A percentile compares a stretch with the other conserved stretches of the same genome.
Conservation (phyloP, 2,888 invertebrate species). For the Sinohyriopsis cumingii region DNA sequence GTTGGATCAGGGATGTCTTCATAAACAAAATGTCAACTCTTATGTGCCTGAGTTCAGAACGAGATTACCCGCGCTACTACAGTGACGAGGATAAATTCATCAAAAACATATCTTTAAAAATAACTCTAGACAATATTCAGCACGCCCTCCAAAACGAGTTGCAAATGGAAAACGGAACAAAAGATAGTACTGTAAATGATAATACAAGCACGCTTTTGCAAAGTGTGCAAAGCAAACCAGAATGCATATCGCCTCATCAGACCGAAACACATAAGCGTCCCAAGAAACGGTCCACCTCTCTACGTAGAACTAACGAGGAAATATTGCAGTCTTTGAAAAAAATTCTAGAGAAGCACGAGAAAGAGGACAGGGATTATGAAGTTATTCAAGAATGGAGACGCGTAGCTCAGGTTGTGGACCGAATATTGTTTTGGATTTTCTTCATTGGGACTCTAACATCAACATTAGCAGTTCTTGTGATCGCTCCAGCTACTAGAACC, state of each 20-base stretch:
- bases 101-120: constrained; percentile 65
- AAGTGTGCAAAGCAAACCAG: no score
- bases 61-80: constrained; percentile 16
- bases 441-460: constrained; percentile 74
- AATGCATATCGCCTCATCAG: neutral
- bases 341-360: constrained; percentile 74
- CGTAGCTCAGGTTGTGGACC: constrained; percentile 75
- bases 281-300: constrained; percentile 23
- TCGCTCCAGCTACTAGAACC: constrained; percentile 69
- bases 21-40: constrained; percentile 39
- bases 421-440: constrained; percentile 76
- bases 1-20: constrained; percentile 71
- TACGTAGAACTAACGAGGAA: constrained; percentile 69
- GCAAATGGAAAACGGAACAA: constrained; percentile 47
- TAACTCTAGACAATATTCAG: constrained; percentile 70
- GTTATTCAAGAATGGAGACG: constrained; percentile 76
- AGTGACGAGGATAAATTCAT: constrained; percentile 50
- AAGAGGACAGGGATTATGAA: constrained; percentile 69
- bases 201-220: no score
- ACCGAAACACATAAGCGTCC: constrained; percentile 23
- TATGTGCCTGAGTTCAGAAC: constrained; percentile 33
- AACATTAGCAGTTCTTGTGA: constrained; percentile 73
- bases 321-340: constrained; percentile 72
- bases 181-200: no score
- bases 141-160: constrained; percentile 68